Evolutionary conservation across 2,888 invertebrate species (phyloP).

Genomic region (Agriopis leucophaearia): DNA sequence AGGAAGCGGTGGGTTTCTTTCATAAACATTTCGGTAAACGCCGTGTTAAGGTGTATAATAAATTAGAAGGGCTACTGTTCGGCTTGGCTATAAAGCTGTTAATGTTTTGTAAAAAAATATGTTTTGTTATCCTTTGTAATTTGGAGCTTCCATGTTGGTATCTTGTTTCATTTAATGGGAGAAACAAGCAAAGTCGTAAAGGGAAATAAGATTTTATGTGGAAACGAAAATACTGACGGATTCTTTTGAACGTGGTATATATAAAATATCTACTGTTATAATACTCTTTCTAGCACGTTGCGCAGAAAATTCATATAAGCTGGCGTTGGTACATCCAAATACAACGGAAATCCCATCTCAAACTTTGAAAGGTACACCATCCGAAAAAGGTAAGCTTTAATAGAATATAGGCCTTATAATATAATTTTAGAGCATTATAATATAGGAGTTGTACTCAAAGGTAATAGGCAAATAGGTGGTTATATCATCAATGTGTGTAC

Average conservation of each 20-base stretch:
- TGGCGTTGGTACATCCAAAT: no score
- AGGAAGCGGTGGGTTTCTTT: conserved; percentile 54
- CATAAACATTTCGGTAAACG: conserved; percentile 54
- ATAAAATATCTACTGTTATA: background rate
- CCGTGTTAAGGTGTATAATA: conserved; percentile 48
- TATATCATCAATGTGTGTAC: no score
- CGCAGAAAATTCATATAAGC: no score
- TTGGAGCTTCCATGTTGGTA: conserved; percentile 16
- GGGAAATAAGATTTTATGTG: conserved; percentile 14
- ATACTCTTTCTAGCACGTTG: background rate
- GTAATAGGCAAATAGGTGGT: no score
- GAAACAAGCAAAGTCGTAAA: conserved; percentile 14
- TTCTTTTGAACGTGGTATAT: background rate
- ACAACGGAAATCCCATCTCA: no score
- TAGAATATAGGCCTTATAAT: no score
- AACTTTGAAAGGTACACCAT: no score
- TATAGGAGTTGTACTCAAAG: no score
- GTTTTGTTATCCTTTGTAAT: conserved; percentile 40
- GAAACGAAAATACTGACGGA: background rate
- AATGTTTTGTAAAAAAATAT: conserved; percentile 46
- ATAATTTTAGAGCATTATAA: no score
- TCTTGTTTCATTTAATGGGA: conserved; percentile 22
- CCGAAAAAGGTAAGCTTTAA: no score
- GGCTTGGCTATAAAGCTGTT: conserved; percentile 38
- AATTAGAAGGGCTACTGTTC: conserved; percentile 43